phyloP scores from a whole-genome alignment of 2,797 vertebrate genomes.

The Cirrhinus mrigala region DNA sequence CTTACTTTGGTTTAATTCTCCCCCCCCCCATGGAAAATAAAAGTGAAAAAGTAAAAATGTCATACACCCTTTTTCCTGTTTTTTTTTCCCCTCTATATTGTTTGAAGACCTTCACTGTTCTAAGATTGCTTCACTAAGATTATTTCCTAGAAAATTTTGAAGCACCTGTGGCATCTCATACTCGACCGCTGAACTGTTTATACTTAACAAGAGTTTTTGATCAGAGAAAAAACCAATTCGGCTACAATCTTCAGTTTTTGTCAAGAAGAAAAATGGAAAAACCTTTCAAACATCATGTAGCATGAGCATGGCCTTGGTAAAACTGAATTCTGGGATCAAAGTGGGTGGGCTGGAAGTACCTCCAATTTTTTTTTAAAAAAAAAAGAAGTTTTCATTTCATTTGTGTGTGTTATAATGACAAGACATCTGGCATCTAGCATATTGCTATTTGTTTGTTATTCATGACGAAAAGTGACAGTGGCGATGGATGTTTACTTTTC shows the following conservation, averaged over 20 bases:
- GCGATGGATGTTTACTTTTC: neutral
- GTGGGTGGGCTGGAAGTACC: neutral
- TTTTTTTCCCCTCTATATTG: neutral
- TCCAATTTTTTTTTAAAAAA: neutral
- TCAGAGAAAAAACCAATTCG: neutral
- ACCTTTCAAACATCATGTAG: neutral
- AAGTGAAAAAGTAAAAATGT: neutral
- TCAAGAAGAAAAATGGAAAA: neutral
- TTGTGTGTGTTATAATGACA: neutral
- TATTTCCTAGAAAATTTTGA: neutral
- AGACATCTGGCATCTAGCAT: neutral
- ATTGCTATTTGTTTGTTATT: constrained; percentile 8
- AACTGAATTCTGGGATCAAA: neutral
- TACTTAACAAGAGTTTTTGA: neutral
- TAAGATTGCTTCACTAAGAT: neutral
- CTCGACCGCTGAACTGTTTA: neutral
- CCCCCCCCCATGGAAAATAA: neutral
- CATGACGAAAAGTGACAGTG: neutral
- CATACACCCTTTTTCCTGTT: too few species aligned
- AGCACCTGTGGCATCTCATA: neutral
- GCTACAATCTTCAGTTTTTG: neutral
- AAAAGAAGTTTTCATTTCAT: neutral
- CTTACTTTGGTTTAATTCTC: neutral
- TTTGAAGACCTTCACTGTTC: neutral
- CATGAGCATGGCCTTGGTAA: neutral